Evolutionary conservation across 2,113 vertebrate species (phyloP).

Genomic region (Prietella phreatophila): DNA sequence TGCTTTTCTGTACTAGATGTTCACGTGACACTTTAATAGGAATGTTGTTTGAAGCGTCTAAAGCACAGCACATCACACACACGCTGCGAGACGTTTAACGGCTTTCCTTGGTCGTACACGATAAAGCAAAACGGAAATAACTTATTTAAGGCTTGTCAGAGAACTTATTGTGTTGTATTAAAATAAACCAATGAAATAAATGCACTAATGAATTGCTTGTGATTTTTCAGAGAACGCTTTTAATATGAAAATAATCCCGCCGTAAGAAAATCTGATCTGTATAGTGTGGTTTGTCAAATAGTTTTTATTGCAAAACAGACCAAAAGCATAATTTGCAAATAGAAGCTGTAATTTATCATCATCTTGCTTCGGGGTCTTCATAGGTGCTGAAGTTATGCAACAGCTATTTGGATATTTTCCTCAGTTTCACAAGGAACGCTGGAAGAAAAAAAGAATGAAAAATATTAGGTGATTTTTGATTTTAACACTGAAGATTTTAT

Average conservation of each 20-base stretch:
- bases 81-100: neutral
- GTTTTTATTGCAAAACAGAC: slow-evolving; percentile 23
- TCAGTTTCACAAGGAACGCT: slow-evolving; percentile 89
- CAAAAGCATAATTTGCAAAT: neutral
- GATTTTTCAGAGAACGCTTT: neutral
- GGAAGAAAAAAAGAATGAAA: slow-evolving; percentile 55
- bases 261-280: neutral
- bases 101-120: neutral
- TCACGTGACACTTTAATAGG: slow-evolving; percentile 18
- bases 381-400: neutral
- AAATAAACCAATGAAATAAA: neutral
- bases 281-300: neutral
- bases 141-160: neutral
- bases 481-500: neutral
- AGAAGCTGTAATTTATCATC: neutral
- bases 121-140: neutral
- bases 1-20: slow-evolving; percentile 11
- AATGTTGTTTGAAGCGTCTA: neutral
- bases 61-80: neutral
- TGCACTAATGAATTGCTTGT: neutral
- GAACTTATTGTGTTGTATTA: neutral
- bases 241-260: neutral
- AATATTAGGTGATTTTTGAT: neutral
- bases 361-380: neutral
- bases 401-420: slow-evolving; percentile 71